A percentile compares a stretch with the other conserved stretches of the same genome.
phyloP scores from a whole-genome alignment of 2,113 vertebrate species.

The Ovis canadensis region DNA sequence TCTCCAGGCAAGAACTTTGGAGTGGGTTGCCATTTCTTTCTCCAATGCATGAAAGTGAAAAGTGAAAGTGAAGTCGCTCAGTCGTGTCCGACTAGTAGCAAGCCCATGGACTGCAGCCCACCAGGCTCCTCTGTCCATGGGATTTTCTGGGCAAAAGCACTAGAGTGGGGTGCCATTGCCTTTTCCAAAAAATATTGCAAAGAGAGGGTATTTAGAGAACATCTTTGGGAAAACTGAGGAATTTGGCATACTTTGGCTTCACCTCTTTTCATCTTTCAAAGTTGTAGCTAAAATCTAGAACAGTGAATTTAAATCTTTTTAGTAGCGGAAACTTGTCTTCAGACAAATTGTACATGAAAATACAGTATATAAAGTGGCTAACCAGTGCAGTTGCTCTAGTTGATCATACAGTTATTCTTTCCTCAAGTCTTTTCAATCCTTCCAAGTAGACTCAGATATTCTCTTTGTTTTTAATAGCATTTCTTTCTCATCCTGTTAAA shows the following conservation, averaged over 20 bases:
- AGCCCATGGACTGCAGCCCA: too few species aligned
- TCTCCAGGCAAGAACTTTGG: too few species aligned
- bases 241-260: background rate
- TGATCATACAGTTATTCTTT: background rate
- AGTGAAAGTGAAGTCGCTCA: too few species aligned
- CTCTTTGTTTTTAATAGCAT: background rate
- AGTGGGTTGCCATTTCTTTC: too few species aligned
- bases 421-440: background rate
- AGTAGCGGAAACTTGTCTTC: background rate
- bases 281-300: background rate
- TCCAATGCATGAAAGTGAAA: too few species aligned
- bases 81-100: rapidly evolving
- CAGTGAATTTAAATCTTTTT: background rate
- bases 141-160: too few species aligned
- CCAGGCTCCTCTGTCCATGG: too few species aligned
- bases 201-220: background rate
- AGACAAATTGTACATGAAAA: background rate
- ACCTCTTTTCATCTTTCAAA: background rate
- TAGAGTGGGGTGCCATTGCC: too few species aligned
- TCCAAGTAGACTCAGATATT: background rate
- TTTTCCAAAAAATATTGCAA: background rate
- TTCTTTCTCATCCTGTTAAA: background rate
- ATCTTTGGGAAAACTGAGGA: background rate
- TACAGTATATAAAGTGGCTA: background rate
- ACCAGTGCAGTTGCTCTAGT: background rate